Conservation (phyloP, 1,140 invertebrate species). For the Lepidurus arcticus region DNA sequence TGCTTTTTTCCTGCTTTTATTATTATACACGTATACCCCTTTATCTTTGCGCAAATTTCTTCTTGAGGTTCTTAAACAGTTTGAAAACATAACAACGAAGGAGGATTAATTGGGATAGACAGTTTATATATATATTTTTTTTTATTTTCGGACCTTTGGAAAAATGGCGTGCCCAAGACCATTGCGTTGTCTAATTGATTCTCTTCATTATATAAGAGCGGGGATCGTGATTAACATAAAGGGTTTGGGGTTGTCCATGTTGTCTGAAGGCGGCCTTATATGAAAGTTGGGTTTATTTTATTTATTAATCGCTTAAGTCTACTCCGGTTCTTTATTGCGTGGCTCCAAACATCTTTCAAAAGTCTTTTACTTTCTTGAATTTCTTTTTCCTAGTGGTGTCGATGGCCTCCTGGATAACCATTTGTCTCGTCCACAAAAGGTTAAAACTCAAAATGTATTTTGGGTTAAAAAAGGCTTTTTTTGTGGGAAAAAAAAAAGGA, state of each 20-base stretch:
- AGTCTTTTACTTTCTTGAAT: background rate
- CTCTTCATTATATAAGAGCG: slow-evolving; percentile 8
- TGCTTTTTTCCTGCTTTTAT: background rate
- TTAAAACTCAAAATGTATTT: too few relatives aligned
- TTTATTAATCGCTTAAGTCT: slow-evolving; percentile 12
- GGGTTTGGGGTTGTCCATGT: background rate
- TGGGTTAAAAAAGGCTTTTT: too few relatives aligned
- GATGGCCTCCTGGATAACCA: too few relatives aligned
- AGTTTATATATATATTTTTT: background rate
- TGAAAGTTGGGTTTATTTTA: slow-evolving; percentile 16
- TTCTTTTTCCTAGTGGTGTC: background rate
- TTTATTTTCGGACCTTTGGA: background rate
- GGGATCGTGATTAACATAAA: background rate
- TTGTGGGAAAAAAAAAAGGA: too few relatives aligned
- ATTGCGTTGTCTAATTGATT: background rate
- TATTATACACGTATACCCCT: background rate
- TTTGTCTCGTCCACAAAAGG: too few relatives aligned
- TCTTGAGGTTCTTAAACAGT: background rate
- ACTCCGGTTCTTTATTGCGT: background rate
- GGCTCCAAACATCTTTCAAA: background rate
- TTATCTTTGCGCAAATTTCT: background rate
- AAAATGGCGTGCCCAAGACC: background rate
- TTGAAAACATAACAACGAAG: background rate
- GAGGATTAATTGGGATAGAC: slow-evolving; percentile 19
- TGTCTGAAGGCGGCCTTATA: background rate